These are phyloP conservation scores for Coleophora flavipennella DNA, from an alignment of 2,888 invertebrate genomes.

Conservation along the genomic window DNA sequence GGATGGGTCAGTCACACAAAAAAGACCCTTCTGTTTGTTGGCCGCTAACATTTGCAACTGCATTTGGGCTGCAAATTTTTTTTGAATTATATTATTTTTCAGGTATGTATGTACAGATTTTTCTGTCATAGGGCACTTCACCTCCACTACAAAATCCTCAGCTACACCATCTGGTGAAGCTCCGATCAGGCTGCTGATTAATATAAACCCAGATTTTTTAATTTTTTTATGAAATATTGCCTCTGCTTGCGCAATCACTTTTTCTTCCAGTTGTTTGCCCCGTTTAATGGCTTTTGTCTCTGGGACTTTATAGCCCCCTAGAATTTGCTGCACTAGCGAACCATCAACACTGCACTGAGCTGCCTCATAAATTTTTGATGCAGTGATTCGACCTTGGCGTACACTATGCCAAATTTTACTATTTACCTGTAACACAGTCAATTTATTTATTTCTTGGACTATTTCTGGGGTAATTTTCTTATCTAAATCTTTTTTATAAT, in stretches of 20 bases:
- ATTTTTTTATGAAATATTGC: neutral
- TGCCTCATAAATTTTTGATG: constrained; percentile 4
- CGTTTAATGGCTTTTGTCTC: constrained; percentile 2
- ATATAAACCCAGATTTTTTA: constrained; percentile 3
- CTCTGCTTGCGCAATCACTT: constrained; percentile 3
- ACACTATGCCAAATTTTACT: constrained; percentile 7
- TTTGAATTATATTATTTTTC: constrained; percentile 1
- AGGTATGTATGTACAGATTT: constrained; percentile 4
- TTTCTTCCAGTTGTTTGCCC: constrained; percentile 4
- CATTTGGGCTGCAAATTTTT: constrained; percentile 8
- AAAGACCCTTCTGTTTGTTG: constrained; percentile 5
- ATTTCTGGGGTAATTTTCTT: neutral
- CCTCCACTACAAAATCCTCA: constrained; percentile 5
- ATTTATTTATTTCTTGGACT: constrained; percentile 1
- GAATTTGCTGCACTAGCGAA: constrained; percentile 2
- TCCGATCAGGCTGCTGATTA: constrained; percentile 4
- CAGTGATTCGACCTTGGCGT: constrained; percentile 5
- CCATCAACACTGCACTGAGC: constrained; percentile 2
- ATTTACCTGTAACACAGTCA: constrained; percentile 2
- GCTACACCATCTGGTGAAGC: constrained; percentile 10
- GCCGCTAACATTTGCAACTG: constrained; percentile 9
- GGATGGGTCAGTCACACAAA: constrained; percentile 10
- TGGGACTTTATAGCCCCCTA: constrained; percentile 1
- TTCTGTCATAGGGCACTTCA: constrained; percentile 7
- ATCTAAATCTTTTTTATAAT: neutral